phyloP scores from a whole-genome alignment of 2,888 invertebrate genomes.

The Peribatodes rhomboidaria region DNA sequence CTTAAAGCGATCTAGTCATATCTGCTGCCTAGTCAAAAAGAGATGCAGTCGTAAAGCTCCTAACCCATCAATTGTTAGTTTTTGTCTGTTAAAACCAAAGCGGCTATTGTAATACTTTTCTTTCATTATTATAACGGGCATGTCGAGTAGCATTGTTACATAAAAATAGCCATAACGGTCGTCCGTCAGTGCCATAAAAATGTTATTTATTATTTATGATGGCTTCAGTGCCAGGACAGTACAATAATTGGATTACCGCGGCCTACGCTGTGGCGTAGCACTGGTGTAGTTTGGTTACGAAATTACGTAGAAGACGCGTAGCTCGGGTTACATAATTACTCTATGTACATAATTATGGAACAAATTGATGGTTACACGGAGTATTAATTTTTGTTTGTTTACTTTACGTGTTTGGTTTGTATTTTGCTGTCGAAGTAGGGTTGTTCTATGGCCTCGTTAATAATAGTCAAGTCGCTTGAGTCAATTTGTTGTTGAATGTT shows the following conservation, averaged over 20 bases:
- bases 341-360: slow-evolving; percentile 1
- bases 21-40: too few relatives aligned
- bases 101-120: not conserved
- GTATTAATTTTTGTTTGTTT: not conserved
- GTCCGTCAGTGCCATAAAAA: slow-evolving; percentile 37
- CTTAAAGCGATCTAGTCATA: too few relatives aligned
- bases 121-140: slow-evolving; percentile 26
- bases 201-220: slow-evolving; percentile 38
- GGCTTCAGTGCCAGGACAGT: slow-evolving; percentile 32
- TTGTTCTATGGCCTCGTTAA: too few relatives aligned
- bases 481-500: too few relatives aligned
- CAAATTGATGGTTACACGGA: not conserved
- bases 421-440: not conserved
- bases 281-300: slow-evolving; percentile 29
- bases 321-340: slow-evolving; percentile 17
- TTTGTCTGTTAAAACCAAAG: not conserved
- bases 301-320: slow-evolving; percentile 31
- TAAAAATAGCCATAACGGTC: slow-evolving; percentile 32
- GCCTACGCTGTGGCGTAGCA: slow-evolving; percentile 31
- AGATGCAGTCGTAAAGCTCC: too few relatives aligned
- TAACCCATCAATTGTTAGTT: not conserved
- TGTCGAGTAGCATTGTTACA: slow-evolving; percentile 25
- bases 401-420: not conserved
- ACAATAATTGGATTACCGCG: slow-evolving; percentile 36
- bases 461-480: too few relatives aligned